Evolutionary conservation across 2,113 vertebrate species (phyloP), one percentile per base, ranked within the genome.

Genomic region (Oreochromis tanganicae): DNA sequence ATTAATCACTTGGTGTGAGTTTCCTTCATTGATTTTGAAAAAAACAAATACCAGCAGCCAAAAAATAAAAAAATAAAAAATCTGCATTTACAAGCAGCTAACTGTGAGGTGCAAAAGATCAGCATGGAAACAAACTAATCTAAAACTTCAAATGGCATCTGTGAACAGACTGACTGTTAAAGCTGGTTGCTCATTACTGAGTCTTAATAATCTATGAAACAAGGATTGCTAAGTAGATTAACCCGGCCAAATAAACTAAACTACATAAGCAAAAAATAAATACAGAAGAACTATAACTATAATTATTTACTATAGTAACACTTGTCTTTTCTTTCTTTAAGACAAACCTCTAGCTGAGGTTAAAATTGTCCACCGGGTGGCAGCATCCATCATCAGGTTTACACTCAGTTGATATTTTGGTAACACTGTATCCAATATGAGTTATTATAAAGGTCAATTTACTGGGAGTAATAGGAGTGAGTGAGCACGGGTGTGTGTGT

Each of bases 301-400:
- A 78, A 78, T 50, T 73, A 73, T 27, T 52, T 50, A 52, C 46
- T 50, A 12, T 50, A 52, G 0, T 52, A 78, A 52, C 27, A 50
- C 41, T 29, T 29, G 43, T 19, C 71, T 46, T 48, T 75, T 3
- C 71, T 48, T 75, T 48, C 29, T 14, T 48, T 10, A 29, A 75
- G 41, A 48, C 41, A 75, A 75, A 29, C 68, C 41, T 75, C 43
- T 75, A 75, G 43, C 19, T n/a, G 21, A 46, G 13, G 14, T 7
- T 50, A 14, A 2, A 27, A 19, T 68, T 66, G 1, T 41, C 93
- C 95, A 94, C 83, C 61, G 71, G 85, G 83, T 80, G 91, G 85
- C 84, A 94, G 89, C 71, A 88, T 82, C 21, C 13, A 52, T 83
- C 86, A 79, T 81, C 36, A 84, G 3, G 82, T 87, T 2, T 24